Percentiles rank a stretch among this genome's conserved stretches.
Conservation (phyloP, 2,797 vertebrate genomes). For the Hippopotamyrus pictus region DNA sequence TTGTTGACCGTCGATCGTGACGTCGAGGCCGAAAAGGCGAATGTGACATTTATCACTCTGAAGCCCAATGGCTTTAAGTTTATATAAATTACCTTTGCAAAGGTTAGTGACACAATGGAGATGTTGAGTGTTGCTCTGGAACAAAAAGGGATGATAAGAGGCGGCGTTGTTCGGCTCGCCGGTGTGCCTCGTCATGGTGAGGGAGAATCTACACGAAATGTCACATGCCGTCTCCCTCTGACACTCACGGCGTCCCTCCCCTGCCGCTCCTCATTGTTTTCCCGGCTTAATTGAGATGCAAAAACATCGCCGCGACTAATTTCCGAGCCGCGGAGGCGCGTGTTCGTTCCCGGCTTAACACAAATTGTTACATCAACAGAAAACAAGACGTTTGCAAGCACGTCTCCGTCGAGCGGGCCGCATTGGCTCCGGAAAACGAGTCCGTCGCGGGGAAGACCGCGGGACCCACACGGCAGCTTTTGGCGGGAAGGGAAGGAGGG, state of each 20-base stretch:
- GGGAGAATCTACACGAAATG: conserved; percentile 9
- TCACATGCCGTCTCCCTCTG: conserved; percentile 15
- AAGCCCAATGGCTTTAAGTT: background rate
- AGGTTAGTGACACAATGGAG: conserved; percentile 16
- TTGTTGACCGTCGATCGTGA: background rate
- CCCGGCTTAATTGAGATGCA: conserved; percentile 61
- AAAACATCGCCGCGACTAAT: conserved; percentile 69
- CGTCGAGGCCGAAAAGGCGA: background rate
- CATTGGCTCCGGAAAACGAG: background rate
- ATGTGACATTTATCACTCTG: background rate
- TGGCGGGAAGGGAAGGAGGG: background rate
- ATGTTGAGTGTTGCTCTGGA: conserved; percentile 2
- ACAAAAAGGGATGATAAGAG: conserved; percentile 28
- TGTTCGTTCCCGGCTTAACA: conserved; percentile 51
- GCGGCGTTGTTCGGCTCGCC: background rate
- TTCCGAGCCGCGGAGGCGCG: conserved; percentile 58
- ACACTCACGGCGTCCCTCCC: conserved; percentile 34
- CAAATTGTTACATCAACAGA: conserved; percentile 53
- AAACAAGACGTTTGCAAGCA: background rate
- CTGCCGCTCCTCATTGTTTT: conserved; percentile 49
- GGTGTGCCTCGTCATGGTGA: background rate
- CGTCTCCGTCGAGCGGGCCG: background rate
- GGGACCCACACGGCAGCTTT: background rate
- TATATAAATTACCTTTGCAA: background rate
- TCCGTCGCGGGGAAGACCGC: background rate